phyloP scores from a whole-genome alignment of 2,113 vertebrate genomes.

The Sphaerodactylus townsendi region DNA sequence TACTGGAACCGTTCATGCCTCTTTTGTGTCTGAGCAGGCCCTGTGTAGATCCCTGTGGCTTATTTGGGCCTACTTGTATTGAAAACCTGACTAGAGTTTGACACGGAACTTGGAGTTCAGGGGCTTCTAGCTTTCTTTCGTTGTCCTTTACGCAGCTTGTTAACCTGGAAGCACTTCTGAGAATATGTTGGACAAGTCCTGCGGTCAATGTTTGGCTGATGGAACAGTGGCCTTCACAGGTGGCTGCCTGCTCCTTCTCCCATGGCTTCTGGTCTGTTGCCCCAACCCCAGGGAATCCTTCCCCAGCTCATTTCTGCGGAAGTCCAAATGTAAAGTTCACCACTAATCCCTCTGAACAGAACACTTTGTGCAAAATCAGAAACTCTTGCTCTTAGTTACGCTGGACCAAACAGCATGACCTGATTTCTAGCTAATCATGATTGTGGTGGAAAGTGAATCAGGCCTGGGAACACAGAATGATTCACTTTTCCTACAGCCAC shows the following conservation, averaged over 20 bases:
- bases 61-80: background rate
- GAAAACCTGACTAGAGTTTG: background rate
- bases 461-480: too few relatives aligned
- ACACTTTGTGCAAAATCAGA: too few relatives aligned
- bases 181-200: background rate
- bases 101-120: background rate
- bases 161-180: background rate
- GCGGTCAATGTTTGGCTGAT: background rate
- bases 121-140: background rate
- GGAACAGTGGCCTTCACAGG: too few relatives aligned
- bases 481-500: too few relatives aligned
- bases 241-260: background rate
- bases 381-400: too few relatives aligned
- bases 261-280: background rate
- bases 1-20: constrained; percentile 47
- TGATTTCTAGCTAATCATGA: too few relatives aligned
- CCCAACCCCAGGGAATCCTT: too few relatives aligned
- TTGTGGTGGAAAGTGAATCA: too few relatives aligned
- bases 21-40: background rate
- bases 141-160: background rate
- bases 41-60: background rate
- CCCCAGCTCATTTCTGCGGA: too few relatives aligned
- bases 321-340: too few relatives aligned
- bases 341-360: too few relatives aligned
- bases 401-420: too few relatives aligned